Base-by-base conservation (phyloP, 2,888 invertebrate species). In the Polyommatus iphigenia region DNA sequence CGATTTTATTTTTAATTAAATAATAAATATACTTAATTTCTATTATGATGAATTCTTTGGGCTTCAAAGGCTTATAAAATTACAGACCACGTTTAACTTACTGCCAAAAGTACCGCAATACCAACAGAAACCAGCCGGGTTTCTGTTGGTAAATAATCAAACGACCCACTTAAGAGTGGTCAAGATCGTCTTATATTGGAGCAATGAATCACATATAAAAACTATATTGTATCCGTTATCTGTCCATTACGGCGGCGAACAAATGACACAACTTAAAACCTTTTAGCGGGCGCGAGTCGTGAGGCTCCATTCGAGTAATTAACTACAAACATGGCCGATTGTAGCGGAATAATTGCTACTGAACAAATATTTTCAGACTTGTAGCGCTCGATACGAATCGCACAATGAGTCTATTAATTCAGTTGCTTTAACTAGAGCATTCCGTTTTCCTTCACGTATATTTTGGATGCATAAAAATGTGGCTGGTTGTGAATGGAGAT, bases 211-310 rank as follows among this genome's bases (percentile, higher is more conserved):
- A 78, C 29, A 77, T 76, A 77, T 79, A 78, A 85, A 84, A 84
- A 84, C 79, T 83, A 59, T 78, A 88, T 88, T 87, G 87, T 89
- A 87, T 89, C 87, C 85, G 88, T 91, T 91, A 93, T 93, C 93
- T 89, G 89, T 90, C 92, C 92, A 93, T 92, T 92, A 93, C 90
- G 87, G 87, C 82, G 82, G 83, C 86, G 86, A 91, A 91, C 89
- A 91, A 92, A 92, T 91, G 92, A 90, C 87, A 86, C 88, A 86
- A 88, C 88, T 92, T 92, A 90, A 92, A 91, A 89, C 91, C 90
- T 92, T 93, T 93, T 91, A 93, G 87, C 85, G 87, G 83, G 86
- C 85, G 87, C 85, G 87, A 91, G 89, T 93, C 93, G 93, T 93
- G 93, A 92, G 90, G 87, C 88, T 86, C 87, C 89, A 88, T 82